Evolutionary conservation across 2,888 invertebrate species (phyloP), one percentile per base, ranked within the genome.

Genomic region (Sphaeridia pumilis): DNA sequence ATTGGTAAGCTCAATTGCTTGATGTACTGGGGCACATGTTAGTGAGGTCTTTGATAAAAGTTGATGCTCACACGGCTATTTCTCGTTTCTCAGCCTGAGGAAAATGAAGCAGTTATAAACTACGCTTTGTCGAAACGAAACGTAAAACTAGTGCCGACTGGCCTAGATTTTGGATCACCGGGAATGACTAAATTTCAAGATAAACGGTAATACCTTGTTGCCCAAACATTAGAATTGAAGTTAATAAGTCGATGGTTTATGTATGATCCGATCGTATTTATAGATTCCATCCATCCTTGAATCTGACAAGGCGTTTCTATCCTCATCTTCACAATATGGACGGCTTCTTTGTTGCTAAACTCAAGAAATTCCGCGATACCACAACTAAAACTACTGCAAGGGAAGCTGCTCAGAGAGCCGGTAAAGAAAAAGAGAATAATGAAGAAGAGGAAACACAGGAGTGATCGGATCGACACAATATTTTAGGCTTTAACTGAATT

Each of bases 311-410:
- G 69, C 77, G 98, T 48, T 94, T 89, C 73, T 99, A 98, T 73
- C 98, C 98, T 0, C 98, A 99, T 70, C 84, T 86, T 2, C 93
- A 98, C 70, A 99, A 99, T 70, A 89, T 98, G 86, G 98, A 99
- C 73, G 98, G 98, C 3, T 99, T 99, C 72, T 99, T 84, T 74
- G 94, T 99, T 1, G 95, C 95, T 1, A 99, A 99, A 73, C 72
- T 99, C 14, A 92, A 93, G 73, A 99, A 99, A 69, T 85, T 94
- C 70, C 89, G 88, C 0, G 89, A 94, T 73, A 76, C 79, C 36
- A 75, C 79, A 73, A 75, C 75, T 5, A 31, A 31, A 20, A 24
- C 50, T 7, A 35, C 55, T 20, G 46, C 44, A 2, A 35, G 35
- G 7, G 59, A 58, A 17, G 57, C 57, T 20, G 55, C 50, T 28